Evolutionary conservation across 2,113 vertebrate genomes (phyloP), one percentile per base, ranked within the genome.

Genomic region (Dunckerocampus dactyliophorus): DNA sequence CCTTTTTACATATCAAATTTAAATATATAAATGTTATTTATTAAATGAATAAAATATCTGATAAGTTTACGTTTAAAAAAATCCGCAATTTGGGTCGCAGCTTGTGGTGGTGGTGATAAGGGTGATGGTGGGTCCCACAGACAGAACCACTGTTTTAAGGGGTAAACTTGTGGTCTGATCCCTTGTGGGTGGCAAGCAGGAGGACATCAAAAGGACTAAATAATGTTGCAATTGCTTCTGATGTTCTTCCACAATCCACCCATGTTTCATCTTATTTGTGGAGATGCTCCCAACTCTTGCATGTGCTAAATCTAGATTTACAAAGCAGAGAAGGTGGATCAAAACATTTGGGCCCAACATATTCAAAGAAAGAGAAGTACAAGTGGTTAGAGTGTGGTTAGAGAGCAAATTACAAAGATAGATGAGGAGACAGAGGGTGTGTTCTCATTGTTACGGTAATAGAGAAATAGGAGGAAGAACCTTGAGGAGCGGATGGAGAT

Each of bases 141-240:
- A 28, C 24, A 28, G 5, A 28, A 28, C 24, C 2, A 28, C 24
- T 28, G 24, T 16, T 21, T 24, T 13, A 5, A 22, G 21, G 59
- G 56, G 70, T 58, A 61, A 48, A 71, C 16, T 63, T 59, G 31
- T 21, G 17, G 54, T 66, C 31, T 55, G 62, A 67, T 73, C 64
- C 37, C 24, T 42, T 57, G 63, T 59, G 46, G 59, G 57, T 64
- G 59, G 68, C 46, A 21, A 7, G 1, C 2, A 59, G 49, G 52
- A 0, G 52, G 50, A 64, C 50, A 56, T 67, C 21, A 59, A 55
- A 58, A 64, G 22, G 10, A 3, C 19, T 3, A 37, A 54, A 37
- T 54, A 54, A 67, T 49, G 28, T 46, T 47, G 67, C 55, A 53
- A 52, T 11, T n/a, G 61, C 48, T 55, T 42, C 43, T 34, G 34